Evolutionary conservation across 1,140 invertebrate species (phyloP).

Genomic region (Chrysomallon squamiferum): DNA sequence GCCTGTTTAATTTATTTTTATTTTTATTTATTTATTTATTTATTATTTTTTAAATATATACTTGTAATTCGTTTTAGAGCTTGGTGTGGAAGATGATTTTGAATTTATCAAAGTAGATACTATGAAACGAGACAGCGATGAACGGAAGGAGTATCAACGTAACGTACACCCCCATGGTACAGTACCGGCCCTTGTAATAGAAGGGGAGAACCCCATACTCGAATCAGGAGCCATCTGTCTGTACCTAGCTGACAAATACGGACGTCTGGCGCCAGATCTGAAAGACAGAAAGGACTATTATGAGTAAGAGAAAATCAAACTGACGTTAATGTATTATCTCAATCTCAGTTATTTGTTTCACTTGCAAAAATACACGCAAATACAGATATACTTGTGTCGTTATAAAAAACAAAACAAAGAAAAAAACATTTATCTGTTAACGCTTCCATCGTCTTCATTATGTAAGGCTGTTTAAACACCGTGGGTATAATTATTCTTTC

Average conservation of each 20-base stretch:
- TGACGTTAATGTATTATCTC: too few relatives aligned
- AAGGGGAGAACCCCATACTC: constrained; percentile 27
- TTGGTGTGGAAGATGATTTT: constrained; percentile 19
- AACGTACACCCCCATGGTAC: constrained; percentile 37
- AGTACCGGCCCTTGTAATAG: constrained; percentile 34
- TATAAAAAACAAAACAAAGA: too few relatives aligned
- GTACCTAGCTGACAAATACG: constrained; percentile 39
- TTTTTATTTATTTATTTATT: too few relatives aligned
- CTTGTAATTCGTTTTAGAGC: constrained; percentile 15
- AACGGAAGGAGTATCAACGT: constrained; percentile 16
- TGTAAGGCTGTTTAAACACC: too few relatives aligned
- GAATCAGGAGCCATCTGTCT: constrained; percentile 49
- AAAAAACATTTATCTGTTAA: too few relatives aligned
- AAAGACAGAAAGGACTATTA: constrained; percentile 31
- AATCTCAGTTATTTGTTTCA: too few relatives aligned
- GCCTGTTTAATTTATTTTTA: too few relatives aligned
- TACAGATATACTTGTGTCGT: too few relatives aligned
- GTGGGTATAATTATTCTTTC: too few relatives aligned
- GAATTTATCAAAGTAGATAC: constrained; percentile 18
- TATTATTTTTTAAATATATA: too few relatives aligned
- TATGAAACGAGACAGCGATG: constrained; percentile 1
- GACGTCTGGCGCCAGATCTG: constrained; percentile 30
- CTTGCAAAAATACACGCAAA: too few relatives aligned
- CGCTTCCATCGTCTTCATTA: too few relatives aligned
- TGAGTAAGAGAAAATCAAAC: constrained; percentile 29